phyloP scores from a whole-genome alignment of 2,797 vertebrate species.

The Diplodus sargus region DNA sequence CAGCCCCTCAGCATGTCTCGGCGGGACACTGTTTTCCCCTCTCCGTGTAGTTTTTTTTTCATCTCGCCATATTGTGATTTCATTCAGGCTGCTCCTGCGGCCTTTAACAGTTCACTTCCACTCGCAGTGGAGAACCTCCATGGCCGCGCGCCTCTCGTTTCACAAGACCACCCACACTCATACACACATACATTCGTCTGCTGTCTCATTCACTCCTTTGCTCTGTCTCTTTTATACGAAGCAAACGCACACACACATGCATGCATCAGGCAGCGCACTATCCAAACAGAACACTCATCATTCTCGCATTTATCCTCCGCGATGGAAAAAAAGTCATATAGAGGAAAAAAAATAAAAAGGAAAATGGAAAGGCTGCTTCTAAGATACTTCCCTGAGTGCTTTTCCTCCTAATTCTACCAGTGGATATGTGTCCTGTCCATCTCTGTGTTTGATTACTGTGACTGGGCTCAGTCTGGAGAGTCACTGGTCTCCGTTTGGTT shows the following conservation, averaged over 20 bases:
- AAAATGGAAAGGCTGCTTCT: conserved; percentile 44
- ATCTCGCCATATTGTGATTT: conserved; percentile 92
- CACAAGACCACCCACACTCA: conserved; percentile 94
- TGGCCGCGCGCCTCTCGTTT: conserved; percentile 78
- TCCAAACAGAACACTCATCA: conserved; percentile 90
- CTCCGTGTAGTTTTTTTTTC: conserved; percentile 55
- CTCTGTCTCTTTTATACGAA: conserved; percentile 63
- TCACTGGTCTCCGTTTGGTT: conserved; percentile 64
- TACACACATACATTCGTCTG: conserved; percentile 80
- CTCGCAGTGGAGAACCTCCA: conserved; percentile 88
- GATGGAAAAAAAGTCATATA: conserved; percentile 60
- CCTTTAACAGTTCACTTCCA: conserved; percentile 96
- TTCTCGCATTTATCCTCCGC: conserved; percentile 68
- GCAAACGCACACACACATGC: conserved; percentile 48
- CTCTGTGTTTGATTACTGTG: conserved; percentile 70
- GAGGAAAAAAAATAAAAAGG: conserved; percentile 45
- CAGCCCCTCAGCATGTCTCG: conserved; percentile 68
- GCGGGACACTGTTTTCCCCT: conserved; percentile 57
- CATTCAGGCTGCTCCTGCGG: conserved; percentile 92
- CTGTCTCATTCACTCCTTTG: conserved; percentile 71
- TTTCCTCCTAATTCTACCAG: conserved; percentile 22
- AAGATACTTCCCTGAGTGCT: conserved; percentile 13
- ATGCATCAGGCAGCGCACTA: conserved; percentile 73
- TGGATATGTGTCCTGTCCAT: conserved; percentile 33
- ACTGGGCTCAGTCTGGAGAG: conserved; percentile 63